A percentile compares a stretch with the other conserved stretches of the same genome.
Evolutionary conservation across 2,888 invertebrate species (phyloP).

Genomic region (Sminthurides aquaticus): DNA sequence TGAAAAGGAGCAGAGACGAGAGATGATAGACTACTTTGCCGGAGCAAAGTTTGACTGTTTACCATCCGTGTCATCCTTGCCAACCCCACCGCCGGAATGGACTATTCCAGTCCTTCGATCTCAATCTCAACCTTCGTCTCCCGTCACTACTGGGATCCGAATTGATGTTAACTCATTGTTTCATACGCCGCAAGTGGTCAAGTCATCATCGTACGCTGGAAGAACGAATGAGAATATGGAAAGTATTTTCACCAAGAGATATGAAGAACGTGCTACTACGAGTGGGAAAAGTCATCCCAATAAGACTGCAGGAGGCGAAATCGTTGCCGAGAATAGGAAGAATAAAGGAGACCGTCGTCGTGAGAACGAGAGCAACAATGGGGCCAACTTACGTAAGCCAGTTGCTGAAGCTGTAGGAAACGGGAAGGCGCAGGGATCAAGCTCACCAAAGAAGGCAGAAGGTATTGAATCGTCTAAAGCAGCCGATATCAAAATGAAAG

Average conservation of each 20-base stretch:
- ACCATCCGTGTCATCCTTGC: conserved; percentile 33
- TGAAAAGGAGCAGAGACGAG: conserved; percentile 5
- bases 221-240: neutral
- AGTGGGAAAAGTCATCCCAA: conserved; percentile 1
- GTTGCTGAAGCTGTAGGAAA: neutral
- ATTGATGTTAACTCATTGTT: conserved; percentile 20
- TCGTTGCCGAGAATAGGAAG: no score
- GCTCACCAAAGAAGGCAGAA: no score
- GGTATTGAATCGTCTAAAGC: no score
- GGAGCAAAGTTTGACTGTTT: conserved; percentile 42
- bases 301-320: neutral
- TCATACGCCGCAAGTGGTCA: conserved; percentile 13
- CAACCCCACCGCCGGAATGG: conserved; percentile 40
- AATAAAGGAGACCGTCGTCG: neutral
- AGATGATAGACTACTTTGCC: conserved; percentile 32
- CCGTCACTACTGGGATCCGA: conserved; percentile 13
- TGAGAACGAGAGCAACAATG: neutral
- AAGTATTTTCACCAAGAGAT: neutral
- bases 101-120: conserved; percentile 26
- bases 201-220: conserved; percentile 1
- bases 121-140: conserved; percentile 19
- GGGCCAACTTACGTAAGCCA: neutral
- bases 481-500: no score
- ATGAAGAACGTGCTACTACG: neutral
- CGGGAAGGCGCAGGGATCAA: conserved; percentile 8